phyloP scores from a whole-genome alignment of 2,888 invertebrate species.

The Spisula solida region DNA sequence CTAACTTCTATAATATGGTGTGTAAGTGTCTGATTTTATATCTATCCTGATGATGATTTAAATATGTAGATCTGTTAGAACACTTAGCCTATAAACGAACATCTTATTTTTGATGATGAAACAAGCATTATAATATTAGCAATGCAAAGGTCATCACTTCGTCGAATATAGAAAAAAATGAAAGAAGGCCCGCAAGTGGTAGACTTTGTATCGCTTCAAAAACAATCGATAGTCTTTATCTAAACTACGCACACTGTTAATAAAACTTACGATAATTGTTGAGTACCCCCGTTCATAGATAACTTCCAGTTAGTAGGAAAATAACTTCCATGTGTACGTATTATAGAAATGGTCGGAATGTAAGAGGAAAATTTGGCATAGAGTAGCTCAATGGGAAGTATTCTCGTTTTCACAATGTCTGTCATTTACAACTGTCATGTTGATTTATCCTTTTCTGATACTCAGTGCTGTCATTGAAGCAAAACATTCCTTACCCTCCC shows the following conservation, averaged over 20 bases:
- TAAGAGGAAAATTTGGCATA: slow-evolving; percentile 21
- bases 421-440: slow-evolving; percentile 28
- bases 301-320: slow-evolving; percentile 38
- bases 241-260: slow-evolving; percentile 11
- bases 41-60: too few species aligned
- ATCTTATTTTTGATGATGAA: too few species aligned
- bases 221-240: background rate
- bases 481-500: background rate
- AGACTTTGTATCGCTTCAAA: background rate
- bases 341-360: slow-evolving; percentile 53
- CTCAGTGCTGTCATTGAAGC: background rate
- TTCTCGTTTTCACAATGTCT: slow-evolving; percentile 29
- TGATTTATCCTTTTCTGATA: slow-evolving; percentile 18
- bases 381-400: slow-evolving; percentile 21
- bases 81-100: too few species aligned
- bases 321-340: slow-evolving; percentile 55
- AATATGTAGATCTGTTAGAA: too few species aligned
- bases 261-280: slow-evolving; percentile 13
- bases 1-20: too few species aligned
- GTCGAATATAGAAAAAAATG: too few species aligned
- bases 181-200: too few species aligned
- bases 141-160: too few species aligned
- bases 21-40: too few species aligned
- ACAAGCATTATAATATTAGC: too few species aligned
- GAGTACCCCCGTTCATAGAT: background rate